These are phyloP conservation scores for Seriola aureovittata DNA, from an alignment of 2,113 vertebrate genomes.

Conservation along the genomic window DNA sequence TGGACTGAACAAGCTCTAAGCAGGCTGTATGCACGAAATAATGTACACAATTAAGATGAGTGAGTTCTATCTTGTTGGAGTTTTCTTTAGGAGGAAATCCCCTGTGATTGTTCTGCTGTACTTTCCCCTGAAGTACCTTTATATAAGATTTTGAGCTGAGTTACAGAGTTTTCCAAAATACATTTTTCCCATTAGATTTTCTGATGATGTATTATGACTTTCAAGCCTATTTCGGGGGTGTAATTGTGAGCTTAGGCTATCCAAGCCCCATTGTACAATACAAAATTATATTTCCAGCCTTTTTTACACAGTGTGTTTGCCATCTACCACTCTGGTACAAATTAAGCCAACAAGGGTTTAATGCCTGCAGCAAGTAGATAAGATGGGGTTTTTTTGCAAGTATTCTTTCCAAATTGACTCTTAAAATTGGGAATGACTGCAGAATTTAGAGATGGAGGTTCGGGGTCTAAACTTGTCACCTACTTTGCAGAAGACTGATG, in stretches of 20 bases:
- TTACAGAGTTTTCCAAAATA: conserved; percentile 36
- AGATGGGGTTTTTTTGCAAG: not conserved
- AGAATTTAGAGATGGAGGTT: conserved; percentile 8
- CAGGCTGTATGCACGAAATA: conserved; percentile 62
- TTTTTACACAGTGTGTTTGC: no score
- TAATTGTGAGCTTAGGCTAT: conserved; percentile 31
- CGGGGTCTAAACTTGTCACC: conserved; percentile 78
- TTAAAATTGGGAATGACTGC: conserved; percentile 17
- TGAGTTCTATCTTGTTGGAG: conserved; percentile 75
- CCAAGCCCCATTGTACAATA: conserved; percentile 37
- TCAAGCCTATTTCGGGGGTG: conserved; percentile 23
- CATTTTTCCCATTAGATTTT: conserved; percentile 32
- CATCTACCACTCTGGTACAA: not conserved
- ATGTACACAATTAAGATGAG: conserved; percentile 68
- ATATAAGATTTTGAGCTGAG: conserved; percentile 33
- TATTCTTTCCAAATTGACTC: conserved; percentile 4
- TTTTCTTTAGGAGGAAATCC: conserved; percentile 81
- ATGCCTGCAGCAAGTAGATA: not conserved
- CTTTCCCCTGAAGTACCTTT: conserved; percentile 46
- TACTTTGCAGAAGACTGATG: conserved; percentile 84
- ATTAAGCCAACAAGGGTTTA: not conserved
- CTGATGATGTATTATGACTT: conserved; percentile 16
- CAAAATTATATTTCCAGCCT: no score
- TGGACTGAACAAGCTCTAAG: conserved; percentile 65
- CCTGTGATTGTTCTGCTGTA: conserved; percentile 64